Base-by-base conservation (phyloP, 2,888 invertebrate genomes). In the Parnassius orleans region DNA sequence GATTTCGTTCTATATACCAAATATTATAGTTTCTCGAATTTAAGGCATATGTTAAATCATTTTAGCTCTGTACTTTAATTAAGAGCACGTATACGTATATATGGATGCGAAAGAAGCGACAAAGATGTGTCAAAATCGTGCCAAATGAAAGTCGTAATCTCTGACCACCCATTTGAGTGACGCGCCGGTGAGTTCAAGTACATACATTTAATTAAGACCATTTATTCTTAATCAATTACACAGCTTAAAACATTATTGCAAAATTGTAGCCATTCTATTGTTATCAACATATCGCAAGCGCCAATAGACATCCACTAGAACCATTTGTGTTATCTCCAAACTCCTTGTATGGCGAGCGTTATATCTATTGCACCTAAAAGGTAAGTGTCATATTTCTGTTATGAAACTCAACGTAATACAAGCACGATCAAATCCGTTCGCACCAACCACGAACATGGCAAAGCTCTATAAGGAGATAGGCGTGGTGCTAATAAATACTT, bases 381-480 rank as follows among this genome's bases (percentile, higher is more conserved):
- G 61, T 58, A 61, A 24, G 54, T 65, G 59, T 64, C 56, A 63
- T 57, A 53, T 47, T 60, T 59, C 50, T 55, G 12, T 61, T 62
- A 57, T 60, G 53, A 60, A 60, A 62, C 42, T 50, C 48, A 57
- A 44, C 24, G 19, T 44, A 48, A 43, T 53, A 56, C 43, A 24
- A 7, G 44, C 24, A n/a, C n/a, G 55, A 61, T 55, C 42, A 46
- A 53, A 57, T 48, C 12, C 46, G 48, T 54, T 11, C 54, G 57
- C 53, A 46, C 60, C 61, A 64, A 64, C 64, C 64, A 14, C 50
- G 59, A 15, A 12, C 48, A 48, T 47, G 44, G 47, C 43, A 58
- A 50, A 41, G 19, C 61, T 59, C 43, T 58, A 65, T 51, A 65
- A 61, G 65, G 65, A 51, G 44, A 61, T 58, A 65, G 65, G 65